These are phyloP conservation scores for Buceros bicornis DNA, from an alignment of 2,797 vertebrate species.

Conservation along the genomic window DNA sequence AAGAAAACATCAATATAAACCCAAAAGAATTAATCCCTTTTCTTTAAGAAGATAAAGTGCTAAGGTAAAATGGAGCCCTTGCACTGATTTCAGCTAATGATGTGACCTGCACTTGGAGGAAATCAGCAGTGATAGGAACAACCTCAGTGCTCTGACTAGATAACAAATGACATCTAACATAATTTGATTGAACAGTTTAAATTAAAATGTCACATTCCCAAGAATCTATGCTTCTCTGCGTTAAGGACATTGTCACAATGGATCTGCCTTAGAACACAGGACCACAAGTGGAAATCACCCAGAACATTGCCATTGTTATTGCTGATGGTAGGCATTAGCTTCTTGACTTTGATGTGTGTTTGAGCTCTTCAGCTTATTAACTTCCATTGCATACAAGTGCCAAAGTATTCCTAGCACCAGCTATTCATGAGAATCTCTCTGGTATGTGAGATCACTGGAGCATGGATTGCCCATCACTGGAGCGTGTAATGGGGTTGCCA, in stretches of 20 bases:
- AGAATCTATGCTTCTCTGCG: not conserved
- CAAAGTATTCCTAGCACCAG: not conserved
- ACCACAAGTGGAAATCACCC: not conserved
- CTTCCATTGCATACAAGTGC: not conserved
- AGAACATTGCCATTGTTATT: conserved; percentile 10
- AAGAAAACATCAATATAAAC: not conserved
- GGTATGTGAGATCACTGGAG: not conserved
- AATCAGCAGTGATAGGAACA: not conserved
- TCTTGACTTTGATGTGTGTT: conserved; percentile 43
- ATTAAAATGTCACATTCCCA: not conserved
- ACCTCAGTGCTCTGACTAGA: not conserved
- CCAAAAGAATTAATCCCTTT: accelerated
- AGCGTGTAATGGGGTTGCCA: not conserved
- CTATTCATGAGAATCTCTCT: not conserved
- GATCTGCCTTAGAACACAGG: not conserved
- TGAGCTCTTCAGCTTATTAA: conserved; percentile 11
- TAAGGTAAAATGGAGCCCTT: not conserved
- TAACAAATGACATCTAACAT: not conserved
- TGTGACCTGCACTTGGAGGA: not conserved
- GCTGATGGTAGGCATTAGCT: not conserved
- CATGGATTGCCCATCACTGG: not conserved
- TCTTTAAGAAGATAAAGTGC: not conserved
- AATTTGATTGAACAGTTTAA: conserved; percentile 11
- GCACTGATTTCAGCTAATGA: not conserved
- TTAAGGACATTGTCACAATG: conserved; percentile 15